Conservation (phyloP, 2,888 invertebrate species). For the Pachydiplax longipennis region DNA sequence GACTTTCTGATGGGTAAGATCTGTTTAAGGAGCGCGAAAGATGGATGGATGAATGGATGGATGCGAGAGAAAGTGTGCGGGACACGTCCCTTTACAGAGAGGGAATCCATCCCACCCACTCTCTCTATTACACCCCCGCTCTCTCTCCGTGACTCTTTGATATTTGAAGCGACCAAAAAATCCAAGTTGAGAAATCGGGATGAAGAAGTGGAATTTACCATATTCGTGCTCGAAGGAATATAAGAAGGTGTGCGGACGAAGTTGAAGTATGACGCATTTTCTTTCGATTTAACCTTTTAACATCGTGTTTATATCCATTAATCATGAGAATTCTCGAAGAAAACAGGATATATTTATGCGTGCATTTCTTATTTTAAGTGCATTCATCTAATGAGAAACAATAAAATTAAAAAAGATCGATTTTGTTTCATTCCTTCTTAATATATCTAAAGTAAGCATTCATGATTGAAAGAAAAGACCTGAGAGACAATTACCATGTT, state of each 20-base stretch:
- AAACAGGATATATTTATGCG: no score
- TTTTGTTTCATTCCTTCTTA: no score
- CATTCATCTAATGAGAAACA: no score
- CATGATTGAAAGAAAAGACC: no score
- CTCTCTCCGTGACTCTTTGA: not conserved
- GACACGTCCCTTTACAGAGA: not conserved
- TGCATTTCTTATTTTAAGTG: no score
- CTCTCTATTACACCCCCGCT: not conserved
- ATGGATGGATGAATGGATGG: constrained; percentile 13
- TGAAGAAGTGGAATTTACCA: not conserved
- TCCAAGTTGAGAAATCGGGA: not conserved
- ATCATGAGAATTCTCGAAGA: no score
- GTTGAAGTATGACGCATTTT: no score
- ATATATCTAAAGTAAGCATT: no score
- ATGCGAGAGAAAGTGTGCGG: constrained; percentile 16
- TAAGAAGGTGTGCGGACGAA: not conserved
- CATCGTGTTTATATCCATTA: no score
- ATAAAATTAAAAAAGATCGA: no score
- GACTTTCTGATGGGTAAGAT: not conserved
- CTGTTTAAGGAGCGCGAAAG: constrained; percentile 17
- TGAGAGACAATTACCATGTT: no score
- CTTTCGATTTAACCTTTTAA: no score
- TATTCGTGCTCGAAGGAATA: not conserved
- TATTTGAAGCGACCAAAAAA: not conserved
- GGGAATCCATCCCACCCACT: not conserved